These are phyloP conservation scores for Paratrypauchen microcephalus DNA, from an alignment of 2,797 vertebrate species.

Conservation along the genomic window DNA sequence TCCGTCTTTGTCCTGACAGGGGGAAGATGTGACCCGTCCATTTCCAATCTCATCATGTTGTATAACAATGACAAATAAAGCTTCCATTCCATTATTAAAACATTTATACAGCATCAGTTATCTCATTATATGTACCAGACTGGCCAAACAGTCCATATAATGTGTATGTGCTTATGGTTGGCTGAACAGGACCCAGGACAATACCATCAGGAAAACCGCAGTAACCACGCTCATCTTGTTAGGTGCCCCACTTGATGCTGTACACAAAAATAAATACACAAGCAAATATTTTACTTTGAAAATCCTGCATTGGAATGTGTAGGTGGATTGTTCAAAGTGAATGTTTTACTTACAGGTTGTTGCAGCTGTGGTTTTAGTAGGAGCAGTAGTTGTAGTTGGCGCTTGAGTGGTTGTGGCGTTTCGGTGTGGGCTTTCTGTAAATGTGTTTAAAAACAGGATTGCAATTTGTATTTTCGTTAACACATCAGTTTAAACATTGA, in stretches of 20 bases:
- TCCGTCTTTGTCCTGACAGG: no score
- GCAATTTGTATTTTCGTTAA: no score
- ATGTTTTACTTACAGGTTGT: not conserved
- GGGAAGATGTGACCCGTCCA: no score
- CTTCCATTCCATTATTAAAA: not conserved
- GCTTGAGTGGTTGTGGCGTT: no score
- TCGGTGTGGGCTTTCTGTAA: no score
- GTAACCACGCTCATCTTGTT: not conserved
- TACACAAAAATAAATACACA: not conserved
- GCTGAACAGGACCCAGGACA: not conserved
- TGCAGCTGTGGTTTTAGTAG: not conserved
- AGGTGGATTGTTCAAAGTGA: not conserved
- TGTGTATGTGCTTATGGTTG: not conserved
- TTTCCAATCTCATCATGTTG: no score
- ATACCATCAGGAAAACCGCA: not conserved
- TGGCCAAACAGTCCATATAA: no score
- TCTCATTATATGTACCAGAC: not conserved
- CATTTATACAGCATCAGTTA: no score
- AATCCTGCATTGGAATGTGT: not conserved
- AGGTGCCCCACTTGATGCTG: not conserved
- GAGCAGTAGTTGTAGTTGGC: no score
- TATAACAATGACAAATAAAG: no score
- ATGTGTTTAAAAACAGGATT: no score
- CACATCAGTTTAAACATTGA: no score
- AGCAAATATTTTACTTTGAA: not conserved